Evolutionary conservation across 2,113 vertebrate species (phyloP).

Genomic region (Paralichthys olivaceus): DNA sequence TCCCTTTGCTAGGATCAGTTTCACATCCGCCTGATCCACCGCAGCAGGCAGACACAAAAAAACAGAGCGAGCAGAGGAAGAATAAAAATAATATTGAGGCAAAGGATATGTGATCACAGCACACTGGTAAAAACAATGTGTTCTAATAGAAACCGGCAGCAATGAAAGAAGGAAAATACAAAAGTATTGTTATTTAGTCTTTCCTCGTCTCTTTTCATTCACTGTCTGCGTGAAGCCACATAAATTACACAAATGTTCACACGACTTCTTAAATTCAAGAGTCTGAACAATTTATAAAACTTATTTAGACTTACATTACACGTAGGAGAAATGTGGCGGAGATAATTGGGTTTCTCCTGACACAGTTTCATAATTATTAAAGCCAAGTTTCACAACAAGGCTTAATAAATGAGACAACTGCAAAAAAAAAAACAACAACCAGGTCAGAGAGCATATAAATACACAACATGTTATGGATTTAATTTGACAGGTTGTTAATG

Average conservation of each 20-base stretch:
- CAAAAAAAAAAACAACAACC: no score
- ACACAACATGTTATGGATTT: neutral
- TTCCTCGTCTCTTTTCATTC: no score
- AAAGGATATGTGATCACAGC: neutral
- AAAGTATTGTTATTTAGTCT: neutral
- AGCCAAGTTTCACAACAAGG: no score
- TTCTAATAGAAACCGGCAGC: no score
- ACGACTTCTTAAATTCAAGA: neutral
- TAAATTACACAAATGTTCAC: neutral
- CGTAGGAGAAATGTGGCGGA: neutral
- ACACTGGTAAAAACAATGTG: neutral
- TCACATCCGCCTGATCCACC: neutral
- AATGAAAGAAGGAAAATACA: neutral
- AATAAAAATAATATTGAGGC: neutral
- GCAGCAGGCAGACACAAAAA: neutral
- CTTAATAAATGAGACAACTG: no score
- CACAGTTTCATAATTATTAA: no score
- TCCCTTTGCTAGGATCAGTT: neutral
- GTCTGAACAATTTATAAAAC: neutral
- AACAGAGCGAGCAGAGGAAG: no score
- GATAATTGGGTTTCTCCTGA: neutral
- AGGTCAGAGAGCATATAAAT: no score
- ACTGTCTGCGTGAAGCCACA: neutral
- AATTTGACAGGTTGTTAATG: neutral
- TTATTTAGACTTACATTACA: neutral